Evolutionary conservation across 2,113 vertebrate species (phyloP), one percentile per base, ranked within the genome.

Genomic region (Neodon shergylaensis): DNA sequence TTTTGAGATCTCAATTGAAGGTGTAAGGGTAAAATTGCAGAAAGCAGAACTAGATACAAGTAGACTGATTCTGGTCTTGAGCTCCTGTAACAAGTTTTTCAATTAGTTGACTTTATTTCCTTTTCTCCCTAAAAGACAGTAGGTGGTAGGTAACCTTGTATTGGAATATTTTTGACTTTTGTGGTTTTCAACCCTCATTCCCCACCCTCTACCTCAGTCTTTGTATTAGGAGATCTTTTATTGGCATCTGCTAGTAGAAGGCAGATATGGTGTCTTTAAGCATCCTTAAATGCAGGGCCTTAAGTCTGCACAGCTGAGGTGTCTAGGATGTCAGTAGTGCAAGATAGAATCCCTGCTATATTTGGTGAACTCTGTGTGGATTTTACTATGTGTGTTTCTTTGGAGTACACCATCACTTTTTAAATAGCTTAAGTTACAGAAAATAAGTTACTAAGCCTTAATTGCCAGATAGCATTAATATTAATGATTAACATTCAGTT

Each of bases 341-440:
- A 21, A 95, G 54, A 63, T 36, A 19, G 78, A 81, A 85, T 68
- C 42, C 24, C 66, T 42, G 4, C 19, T 92, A 3, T 65, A 22
- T 74, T 85, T 33, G 66, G 58, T 92, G n/a, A 74, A 85, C 52
- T 47, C n/a, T 54, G 70, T n/a, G 33, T 82, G 49, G 28, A 26
- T 74, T 88, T 77, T 91, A 72, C 61, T 73, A 13, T 78, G 84
- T 92, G 88, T 85, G 31, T 68, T 68, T 89, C 3, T 91, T 81
- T 92, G 74, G 58, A 89, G 22, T 63, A 31, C 54, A 16, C 26
- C 66, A 33, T 68, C 24, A 44, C 63, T 54, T 90, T 83, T 92
- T 90, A 44, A 63, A 65, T 58, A n/a, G 26, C 36, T 76, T 68
- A 82, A 90, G 22, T 19, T 54, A 1, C 49, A 68, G 31, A 68